phyloP scores from a whole-genome alignment of 2,113 vertebrate species.

The Hemicordylus capensis region DNA sequence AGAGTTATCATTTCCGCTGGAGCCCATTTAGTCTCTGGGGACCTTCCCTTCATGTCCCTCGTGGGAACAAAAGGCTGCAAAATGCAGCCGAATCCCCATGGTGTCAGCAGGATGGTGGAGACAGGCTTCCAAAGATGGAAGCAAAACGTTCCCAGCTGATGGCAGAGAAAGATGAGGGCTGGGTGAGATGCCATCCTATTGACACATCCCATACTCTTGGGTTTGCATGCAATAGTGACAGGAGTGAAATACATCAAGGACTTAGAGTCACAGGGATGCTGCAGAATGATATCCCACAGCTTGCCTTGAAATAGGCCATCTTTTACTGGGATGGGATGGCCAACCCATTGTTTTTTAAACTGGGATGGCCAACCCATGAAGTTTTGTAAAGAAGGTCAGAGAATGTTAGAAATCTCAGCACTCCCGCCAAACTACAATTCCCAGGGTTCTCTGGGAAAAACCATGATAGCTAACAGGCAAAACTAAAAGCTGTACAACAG shows the following conservation, averaged over 20 bases:
- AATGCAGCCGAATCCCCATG: not conserved
- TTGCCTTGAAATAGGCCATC: not conserved
- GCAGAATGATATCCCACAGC: not conserved
- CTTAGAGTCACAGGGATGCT: too few species aligned
- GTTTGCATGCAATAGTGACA: not conserved
- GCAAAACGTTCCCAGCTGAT: not conserved
- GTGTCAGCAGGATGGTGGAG: not conserved
- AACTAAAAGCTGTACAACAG: not conserved
- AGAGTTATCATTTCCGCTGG: not conserved
- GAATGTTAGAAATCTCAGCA: too few species aligned
- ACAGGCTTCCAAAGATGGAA: not conserved
- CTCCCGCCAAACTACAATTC: not conserved
- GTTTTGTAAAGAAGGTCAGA: not conserved
- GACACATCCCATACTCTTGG: not conserved
- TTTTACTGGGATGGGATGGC: not conserved
- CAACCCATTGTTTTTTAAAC: conserved; percentile 31
- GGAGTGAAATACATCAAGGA: not conserved
- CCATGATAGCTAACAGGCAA: not conserved
- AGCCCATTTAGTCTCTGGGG: not conserved
- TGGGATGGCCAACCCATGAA: not conserved
- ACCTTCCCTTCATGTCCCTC: not conserved
- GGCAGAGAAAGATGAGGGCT: not conserved
- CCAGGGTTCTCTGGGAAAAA: not conserved
- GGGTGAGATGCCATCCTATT: not conserved
- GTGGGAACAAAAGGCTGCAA: not conserved